Evolutionary conservation across 2,888 invertebrate species (phyloP).

Genomic region (Tenthredo amoena): DNA sequence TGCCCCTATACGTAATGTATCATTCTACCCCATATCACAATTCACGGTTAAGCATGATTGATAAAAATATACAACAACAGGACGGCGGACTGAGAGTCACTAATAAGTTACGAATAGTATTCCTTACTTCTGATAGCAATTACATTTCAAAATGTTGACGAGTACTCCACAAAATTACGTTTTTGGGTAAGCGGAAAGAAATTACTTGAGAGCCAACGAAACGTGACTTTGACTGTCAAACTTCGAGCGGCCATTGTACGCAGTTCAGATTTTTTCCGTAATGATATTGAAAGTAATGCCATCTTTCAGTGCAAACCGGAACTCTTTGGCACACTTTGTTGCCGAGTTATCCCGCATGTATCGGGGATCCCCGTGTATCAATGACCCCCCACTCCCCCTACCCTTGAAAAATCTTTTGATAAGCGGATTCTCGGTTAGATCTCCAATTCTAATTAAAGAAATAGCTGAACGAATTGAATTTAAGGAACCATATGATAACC

Average conservation of each 20-base stretch:
- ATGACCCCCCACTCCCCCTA: conserved; percentile 6
- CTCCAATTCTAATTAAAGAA: conserved; percentile 46
- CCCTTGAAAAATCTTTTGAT: conserved; percentile 59
- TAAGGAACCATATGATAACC: conserved; percentile 35
- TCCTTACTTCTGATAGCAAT: conserved; percentile 21
- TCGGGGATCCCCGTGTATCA: conserved; percentile 52
- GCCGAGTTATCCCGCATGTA: conserved; percentile 36
- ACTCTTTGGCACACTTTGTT: conserved; percentile 1
- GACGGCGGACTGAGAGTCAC: conserved; percentile 14
- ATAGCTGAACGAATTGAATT: conserved; percentile 54
- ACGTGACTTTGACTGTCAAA: conserved; percentile 4
- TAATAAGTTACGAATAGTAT: conserved; percentile 26
- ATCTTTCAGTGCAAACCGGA: conserved; percentile 2
- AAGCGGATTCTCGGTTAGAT: conserved; percentile 50
- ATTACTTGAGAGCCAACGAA: conserved; percentile 13
- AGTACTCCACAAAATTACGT: conserved; percentile 18
- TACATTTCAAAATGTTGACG: conserved; percentile 29
- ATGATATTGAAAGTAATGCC: not conserved
- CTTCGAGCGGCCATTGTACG: conserved; percentile 19
- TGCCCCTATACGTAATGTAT: conserved; percentile 22
- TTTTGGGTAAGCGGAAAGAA: conserved; percentile 1
- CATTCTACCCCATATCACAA: conserved; percentile 25
- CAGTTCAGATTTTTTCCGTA: conserved; percentile 22
- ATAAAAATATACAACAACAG: conserved; percentile 24
- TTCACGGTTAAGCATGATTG: not conserved